Conservation (phyloP, 2,113 vertebrate genomes). For the Sarotherodon lohbergeri region DNA sequence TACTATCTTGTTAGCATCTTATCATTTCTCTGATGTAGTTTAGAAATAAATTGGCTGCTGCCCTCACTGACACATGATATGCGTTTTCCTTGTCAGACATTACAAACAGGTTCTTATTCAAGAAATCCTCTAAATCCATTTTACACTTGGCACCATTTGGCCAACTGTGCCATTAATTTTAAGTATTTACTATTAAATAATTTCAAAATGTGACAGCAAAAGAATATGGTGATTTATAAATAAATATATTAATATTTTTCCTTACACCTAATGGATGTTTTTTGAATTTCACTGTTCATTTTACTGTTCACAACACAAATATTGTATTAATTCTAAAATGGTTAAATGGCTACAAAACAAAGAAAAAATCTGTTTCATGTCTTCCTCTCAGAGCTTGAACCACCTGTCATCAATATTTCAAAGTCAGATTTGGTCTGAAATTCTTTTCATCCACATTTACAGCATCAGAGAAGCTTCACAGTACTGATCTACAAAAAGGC, state of each 20-base stretch:
- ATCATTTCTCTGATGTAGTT: too few species aligned
- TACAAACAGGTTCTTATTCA: too few species aligned
- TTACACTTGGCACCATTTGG: background rate
- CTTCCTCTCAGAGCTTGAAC: background rate
- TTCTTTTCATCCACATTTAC: background rate
- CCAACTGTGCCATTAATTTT: too few species aligned
- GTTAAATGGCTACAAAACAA: background rate
- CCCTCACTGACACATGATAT: too few species aligned
- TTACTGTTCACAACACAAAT: background rate
- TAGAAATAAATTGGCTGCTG: too few species aligned
- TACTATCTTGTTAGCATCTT: too few species aligned
- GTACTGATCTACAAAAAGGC: rapidly evolving
- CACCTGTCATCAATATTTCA: background rate
- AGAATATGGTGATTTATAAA: background rate
- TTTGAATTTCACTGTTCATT: background rate
- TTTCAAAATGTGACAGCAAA: background rate
- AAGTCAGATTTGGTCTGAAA: background rate
- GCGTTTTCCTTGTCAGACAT: too few species aligned
- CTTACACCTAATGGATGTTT: background rate
- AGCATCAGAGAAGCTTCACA: background rate
- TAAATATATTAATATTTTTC: background rate
- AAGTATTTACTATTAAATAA: background rate
- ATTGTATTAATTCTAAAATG: background rate
- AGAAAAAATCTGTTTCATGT: background rate
- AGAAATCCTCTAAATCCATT: too few species aligned